Percentiles rank a stretch among this genome's conserved stretches.
These are phyloP conservation scores for Lutjanus campechanus DNA, from an alignment of 2,797 vertebrate species.

Conservation along the genomic window DNA sequence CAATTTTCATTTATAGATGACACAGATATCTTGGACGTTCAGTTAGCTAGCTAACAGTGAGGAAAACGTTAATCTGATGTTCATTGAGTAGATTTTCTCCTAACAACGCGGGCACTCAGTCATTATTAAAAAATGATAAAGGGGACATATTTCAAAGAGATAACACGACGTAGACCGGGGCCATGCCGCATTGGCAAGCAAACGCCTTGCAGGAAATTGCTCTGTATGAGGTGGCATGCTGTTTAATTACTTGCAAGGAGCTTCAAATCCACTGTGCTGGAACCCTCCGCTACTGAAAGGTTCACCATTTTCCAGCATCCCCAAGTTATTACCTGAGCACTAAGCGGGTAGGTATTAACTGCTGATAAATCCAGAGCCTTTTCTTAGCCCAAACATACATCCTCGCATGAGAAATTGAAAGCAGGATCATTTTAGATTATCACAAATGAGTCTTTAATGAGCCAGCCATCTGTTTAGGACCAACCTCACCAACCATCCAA, in stretches of 20 bases:
- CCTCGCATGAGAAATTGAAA: constrained; percentile 69
- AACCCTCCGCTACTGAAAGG: constrained; percentile 67
- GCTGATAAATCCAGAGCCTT: constrained; percentile 66
- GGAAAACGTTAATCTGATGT: constrained; percentile 74
- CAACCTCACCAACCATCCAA: constrained; percentile 46
- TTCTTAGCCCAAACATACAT: constrained; percentile 65
- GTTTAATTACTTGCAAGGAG: constrained; percentile 84
- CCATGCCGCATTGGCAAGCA: constrained; percentile 68
- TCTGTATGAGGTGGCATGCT: constrained; percentile 81
- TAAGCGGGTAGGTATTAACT: constrained; percentile 75
- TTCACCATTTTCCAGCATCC: constrained; percentile 65
- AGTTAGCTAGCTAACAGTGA: constrained; percentile 72
- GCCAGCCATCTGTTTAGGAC: constrained; percentile 67
- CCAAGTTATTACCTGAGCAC: constrained; percentile 78
- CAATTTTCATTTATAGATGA: constrained; percentile 70
- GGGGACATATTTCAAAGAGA: constrained; percentile 83
- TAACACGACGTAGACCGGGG: constrained; percentile 73
- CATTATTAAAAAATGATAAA: constrained; percentile 84
- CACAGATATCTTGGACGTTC: constrained; percentile 66
- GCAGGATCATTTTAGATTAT: constrained; percentile 75
- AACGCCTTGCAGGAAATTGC: constrained; percentile 81
- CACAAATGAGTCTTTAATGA: constrained; percentile 76
- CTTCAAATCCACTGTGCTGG: constrained; percentile 77
- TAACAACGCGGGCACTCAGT: constrained; percentile 78
- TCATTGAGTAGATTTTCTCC: constrained; percentile 74